Conservation (phyloP, 2,113 vertebrate genomes). For the Mellivora capensis region DNA sequence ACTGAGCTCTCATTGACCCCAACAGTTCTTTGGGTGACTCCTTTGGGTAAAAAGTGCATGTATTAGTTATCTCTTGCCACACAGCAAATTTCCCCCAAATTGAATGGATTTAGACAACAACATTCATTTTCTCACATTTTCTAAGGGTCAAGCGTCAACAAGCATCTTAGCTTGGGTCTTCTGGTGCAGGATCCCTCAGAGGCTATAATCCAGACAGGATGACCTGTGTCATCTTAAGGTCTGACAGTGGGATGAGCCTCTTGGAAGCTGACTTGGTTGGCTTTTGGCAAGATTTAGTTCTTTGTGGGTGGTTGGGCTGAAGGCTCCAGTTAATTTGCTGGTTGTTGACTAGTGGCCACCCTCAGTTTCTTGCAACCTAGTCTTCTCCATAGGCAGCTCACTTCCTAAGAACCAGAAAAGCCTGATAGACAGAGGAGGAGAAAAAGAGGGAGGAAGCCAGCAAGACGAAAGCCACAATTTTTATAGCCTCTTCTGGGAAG, state of each 20-base stretch:
- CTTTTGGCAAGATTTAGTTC: background rate
- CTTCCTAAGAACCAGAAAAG: background rate
- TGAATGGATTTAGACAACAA: background rate
- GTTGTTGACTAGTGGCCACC: background rate
- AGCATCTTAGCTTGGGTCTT: background rate
- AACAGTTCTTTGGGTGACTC: background rate
- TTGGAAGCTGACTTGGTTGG: background rate
- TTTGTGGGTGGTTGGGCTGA: background rate
- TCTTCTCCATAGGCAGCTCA: background rate
- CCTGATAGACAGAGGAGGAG: too few species aligned
- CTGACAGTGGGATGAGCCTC: background rate
- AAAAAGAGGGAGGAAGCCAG: background rate
- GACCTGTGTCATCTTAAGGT: background rate
- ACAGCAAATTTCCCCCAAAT: background rate
- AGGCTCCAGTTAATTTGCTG: background rate
- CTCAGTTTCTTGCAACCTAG: background rate
- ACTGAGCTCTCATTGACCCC: background rate
- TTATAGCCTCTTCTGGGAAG: background rate
- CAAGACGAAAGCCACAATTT: background rate
- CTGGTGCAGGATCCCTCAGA: background rate
- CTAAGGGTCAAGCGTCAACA: background rate
- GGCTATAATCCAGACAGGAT: background rate
- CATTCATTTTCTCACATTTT: background rate
- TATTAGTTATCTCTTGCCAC: background rate
- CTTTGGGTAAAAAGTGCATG: background rate